Evolutionary conservation across 2,113 vertebrate genomes (phyloP).

Genomic region (Coptodon bakossiorum): DNA sequence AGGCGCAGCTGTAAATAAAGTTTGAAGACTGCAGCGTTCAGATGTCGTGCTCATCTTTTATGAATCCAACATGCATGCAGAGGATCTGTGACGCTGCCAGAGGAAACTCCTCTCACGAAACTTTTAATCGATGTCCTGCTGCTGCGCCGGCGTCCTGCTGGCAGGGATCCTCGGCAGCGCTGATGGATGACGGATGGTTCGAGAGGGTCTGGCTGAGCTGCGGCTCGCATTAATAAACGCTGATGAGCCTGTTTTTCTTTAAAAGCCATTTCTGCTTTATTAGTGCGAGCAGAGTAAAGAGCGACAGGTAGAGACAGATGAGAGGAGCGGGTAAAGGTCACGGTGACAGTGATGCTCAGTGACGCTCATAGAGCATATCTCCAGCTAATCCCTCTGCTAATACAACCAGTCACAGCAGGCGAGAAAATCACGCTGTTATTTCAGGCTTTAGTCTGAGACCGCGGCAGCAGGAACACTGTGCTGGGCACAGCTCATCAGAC

Average conservation of each 20-base stretch:
- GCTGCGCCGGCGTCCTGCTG: not conserved
- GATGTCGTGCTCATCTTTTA: not conserved
- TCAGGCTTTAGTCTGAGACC: not conserved
- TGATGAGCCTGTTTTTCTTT: not conserved
- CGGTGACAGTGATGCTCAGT: not conserved
- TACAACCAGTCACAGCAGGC: not conserved
- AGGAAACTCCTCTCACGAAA: not conserved
- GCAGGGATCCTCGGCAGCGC: not conserved
- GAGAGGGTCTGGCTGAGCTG: not conserved
- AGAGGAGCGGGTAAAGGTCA: not conserved
- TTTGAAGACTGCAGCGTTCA: not conserved
- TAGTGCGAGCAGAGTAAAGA: not conserved
- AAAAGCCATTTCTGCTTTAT: not conserved
- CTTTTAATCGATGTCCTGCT: not conserved
- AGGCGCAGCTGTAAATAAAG: not conserved
- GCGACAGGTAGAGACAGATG: not conserved
- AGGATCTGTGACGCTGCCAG: not conserved
- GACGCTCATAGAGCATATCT: not conserved
- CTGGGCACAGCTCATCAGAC: not conserved
- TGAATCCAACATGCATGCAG: not conserved
- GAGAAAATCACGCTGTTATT: not conserved
- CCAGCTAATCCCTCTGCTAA: not conserved
- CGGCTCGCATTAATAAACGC: not conserved
- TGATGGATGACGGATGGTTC: not conserved
- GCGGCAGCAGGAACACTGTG: rapidly evolving